Conservation (phyloP, 2,113 vertebrate species). For the Pelvicachromis taeniatus region DNA sequence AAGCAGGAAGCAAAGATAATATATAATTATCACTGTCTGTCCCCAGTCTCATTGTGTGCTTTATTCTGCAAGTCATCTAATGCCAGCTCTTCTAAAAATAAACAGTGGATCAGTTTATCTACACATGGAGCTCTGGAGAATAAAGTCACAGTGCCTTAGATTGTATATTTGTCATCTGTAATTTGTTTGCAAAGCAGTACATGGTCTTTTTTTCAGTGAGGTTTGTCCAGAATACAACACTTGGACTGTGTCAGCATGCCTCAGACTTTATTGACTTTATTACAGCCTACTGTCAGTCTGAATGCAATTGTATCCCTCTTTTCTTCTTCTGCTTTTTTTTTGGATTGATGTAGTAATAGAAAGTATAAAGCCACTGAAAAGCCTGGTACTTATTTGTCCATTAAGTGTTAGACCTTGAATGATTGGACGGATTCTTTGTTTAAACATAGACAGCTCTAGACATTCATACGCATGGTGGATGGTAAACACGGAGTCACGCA, state of each 20-base stretch:
- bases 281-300: background rate
- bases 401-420: background rate
- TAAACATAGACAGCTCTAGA: background rate
- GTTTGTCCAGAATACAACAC: background rate
- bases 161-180: background rate
- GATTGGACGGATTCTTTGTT: background rate
- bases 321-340: background rate
- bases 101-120: background rate
- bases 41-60: slow-evolving; percentile 10
- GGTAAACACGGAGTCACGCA: background rate
- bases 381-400: background rate
- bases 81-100: slow-evolving; percentile 6
- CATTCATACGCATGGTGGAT: background rate
- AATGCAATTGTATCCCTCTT: background rate
- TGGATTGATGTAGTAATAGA: background rate
- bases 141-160: background rate
- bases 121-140: background rate
- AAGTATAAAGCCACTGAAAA: background rate
- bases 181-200: background rate
- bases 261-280: background rate
- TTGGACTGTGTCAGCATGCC: background rate
- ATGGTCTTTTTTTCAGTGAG: background rate
- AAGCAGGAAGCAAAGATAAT: background rate
- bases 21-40: slow-evolving; percentile 8
- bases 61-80: background rate